Evolutionary conservation across 2,888 invertebrate genomes (phyloP).

Genomic region (Linnaemya tessellans): DNA sequence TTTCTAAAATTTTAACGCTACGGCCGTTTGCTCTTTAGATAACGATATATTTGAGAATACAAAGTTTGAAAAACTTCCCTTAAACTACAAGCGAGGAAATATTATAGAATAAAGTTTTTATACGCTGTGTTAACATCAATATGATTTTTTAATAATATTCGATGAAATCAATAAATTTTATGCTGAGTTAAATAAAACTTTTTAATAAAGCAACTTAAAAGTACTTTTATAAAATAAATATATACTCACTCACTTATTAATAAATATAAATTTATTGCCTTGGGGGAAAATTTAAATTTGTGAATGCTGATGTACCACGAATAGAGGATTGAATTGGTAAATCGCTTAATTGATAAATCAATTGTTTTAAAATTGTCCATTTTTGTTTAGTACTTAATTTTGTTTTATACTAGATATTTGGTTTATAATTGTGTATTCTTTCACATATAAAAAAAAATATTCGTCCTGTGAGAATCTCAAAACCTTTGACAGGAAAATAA

Average conservation of each 20-base stretch:
- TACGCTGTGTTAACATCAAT: background rate
- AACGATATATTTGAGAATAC: background rate
- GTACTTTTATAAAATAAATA: background rate
- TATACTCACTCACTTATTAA: background rate
- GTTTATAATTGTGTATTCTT: too few species aligned
- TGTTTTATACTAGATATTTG: too few species aligned
- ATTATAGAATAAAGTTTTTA: background rate
- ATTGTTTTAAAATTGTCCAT: too few species aligned
- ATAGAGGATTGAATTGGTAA: too few species aligned
- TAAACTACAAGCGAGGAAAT: background rate
- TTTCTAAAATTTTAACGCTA: background rate
- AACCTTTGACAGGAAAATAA: too few species aligned
- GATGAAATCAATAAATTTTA: slow-evolving; percentile 24
- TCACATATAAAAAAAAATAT: too few species aligned
- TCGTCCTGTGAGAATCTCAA: too few species aligned
- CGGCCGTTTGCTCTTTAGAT: background rate
- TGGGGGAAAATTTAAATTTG: background rate
- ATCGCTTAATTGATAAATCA: too few species aligned
- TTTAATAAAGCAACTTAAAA: background rate
- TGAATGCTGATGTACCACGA: background rate
- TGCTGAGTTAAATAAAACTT: background rate
- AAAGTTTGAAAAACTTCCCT: slow-evolving; percentile 16
- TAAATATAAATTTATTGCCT: background rate
- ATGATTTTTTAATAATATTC: slow-evolving; percentile 2
- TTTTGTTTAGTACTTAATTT: too few species aligned